Base-by-base conservation (phyloP, 2,888 invertebrate genomes). In the Leucoma salicis region DNA sequence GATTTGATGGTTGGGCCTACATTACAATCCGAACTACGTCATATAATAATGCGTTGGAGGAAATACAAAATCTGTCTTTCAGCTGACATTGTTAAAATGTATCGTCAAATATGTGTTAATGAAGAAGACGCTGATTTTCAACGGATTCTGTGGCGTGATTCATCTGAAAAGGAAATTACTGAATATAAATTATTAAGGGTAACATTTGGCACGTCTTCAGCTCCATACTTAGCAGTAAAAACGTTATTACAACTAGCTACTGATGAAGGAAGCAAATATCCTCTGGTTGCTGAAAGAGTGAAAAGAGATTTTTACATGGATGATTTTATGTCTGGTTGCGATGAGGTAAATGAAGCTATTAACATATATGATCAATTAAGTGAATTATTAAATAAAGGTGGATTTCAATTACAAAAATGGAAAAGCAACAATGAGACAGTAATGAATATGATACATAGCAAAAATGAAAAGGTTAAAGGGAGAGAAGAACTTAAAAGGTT, bases 401-500 rank as follows among this genome's bases (percentile, higher is more conserved):
- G 39, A 10, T 47, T 47, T 25, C 10, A 2, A 7, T n/a, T 42
- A n/a, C 46, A 47, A 34, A 42, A 47, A 16, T 47, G 46, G 42
- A 21, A 16, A 2, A 42, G 14, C n/a, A 47, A 39, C 12, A 31
- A 31, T 5, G 14, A 31, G 4, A 7, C 12, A 10, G 4, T 16
- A 18, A n/a, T 29, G 0, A 4, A 24, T 7, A 1, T 11, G 6
- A 18, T 16, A 21, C 6, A 5, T 21, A 8, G 7, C 6, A 8
- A 21, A 8, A n/a, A n/a, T n/a, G n/a, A n/a, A n/a, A n/a, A n/a
- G n/a, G n/a, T n/a, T n/a, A n/a, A n/a, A n/a, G n/a, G n/a, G n/a
- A n/a, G n/a, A n/a, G n/a, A n/a, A 14, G 38, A 52, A 29, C 44
- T 55, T 29, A 57, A 62, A 16, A 16, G 37, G 3, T 53, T 59